Evolutionary conservation across 2,888 invertebrate genomes (phyloP).

Genomic region (Hartigia nigra): DNA sequence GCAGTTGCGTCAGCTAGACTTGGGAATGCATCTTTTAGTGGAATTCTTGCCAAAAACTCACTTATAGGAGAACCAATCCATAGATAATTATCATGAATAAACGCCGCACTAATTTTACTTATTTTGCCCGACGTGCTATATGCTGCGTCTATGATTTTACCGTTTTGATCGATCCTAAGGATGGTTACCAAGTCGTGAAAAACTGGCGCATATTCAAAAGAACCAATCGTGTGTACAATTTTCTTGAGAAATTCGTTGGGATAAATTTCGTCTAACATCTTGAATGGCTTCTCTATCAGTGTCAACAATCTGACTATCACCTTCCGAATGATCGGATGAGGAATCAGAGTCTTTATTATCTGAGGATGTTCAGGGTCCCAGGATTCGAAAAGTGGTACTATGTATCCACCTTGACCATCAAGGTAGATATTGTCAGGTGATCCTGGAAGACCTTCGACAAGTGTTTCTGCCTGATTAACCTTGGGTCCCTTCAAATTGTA

Average conservation of each 20-base stretch:
- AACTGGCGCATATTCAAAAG: constrained; percentile 36
- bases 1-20: constrained; percentile 16
- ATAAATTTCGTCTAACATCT: constrained; percentile 72
- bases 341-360: constrained; percentile 69
- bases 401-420: constrained; percentile 75
- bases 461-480: constrained; percentile 82
- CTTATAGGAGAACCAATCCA: constrained; percentile 78
- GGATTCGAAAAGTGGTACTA: constrained; percentile 72
- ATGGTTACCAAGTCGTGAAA: constrained; percentile 36
- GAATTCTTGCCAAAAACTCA: constrained; percentile 74
- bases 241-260: constrained; percentile 75
- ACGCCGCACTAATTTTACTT: constrained; percentile 73
- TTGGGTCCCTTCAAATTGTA: constrained; percentile 85
- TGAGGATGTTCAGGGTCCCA: constrained; percentile 72
- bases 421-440: constrained; percentile 72
- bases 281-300: constrained; percentile 74
- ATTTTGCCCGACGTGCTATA: constrained; percentile 73
- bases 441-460: constrained; percentile 85
- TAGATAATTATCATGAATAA: constrained; percentile 74
- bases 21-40: constrained; percentile 67
- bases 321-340: constrained; percentile 75
- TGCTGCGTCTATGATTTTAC: constrained; percentile 77
- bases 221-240: constrained; percentile 68
- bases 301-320: constrained; percentile 72
- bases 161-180: constrained; percentile 76